phyloP scores from a whole-genome alignment of 2,888 invertebrate species.

The Apodemia mormo region DNA sequence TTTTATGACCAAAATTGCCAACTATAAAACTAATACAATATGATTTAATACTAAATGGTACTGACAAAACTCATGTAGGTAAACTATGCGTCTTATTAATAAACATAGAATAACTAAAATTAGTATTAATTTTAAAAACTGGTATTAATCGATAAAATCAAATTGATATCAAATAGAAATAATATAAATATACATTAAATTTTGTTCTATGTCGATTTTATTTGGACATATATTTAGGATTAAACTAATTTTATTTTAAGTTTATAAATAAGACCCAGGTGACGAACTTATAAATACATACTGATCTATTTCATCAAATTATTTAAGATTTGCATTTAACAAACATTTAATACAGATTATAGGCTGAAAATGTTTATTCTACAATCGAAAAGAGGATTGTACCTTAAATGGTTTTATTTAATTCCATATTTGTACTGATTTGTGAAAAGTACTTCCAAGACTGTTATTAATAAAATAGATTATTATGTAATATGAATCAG shows the following conservation, averaged over 20 bases:
- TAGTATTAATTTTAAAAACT: no score
- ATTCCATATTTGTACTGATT: background rate
- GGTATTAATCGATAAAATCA: no score
- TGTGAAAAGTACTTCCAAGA: background rate
- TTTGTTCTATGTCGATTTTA: no score
- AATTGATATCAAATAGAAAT: no score
- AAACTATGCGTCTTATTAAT: no score
- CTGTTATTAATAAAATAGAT: constrained; percentile 1
- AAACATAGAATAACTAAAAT: no score
- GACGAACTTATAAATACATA: background rate
- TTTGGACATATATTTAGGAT: background rate
- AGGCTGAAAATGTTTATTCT: background rate
- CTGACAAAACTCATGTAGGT: no score
- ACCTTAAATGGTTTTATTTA: background rate
- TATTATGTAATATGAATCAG: constrained; percentile 6
- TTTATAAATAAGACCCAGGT: background rate
- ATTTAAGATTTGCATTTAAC: background rate
- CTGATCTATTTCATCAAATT: background rate
- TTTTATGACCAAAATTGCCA: no score
- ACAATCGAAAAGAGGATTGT: background rate
- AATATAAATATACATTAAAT: no score
- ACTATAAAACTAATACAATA: no score
- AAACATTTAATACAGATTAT: background rate
- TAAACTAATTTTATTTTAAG: background rate
- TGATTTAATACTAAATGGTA: no score